Base-by-base conservation (phyloP, 2,113 vertebrate species). In the Mugil cephalus region DNA sequence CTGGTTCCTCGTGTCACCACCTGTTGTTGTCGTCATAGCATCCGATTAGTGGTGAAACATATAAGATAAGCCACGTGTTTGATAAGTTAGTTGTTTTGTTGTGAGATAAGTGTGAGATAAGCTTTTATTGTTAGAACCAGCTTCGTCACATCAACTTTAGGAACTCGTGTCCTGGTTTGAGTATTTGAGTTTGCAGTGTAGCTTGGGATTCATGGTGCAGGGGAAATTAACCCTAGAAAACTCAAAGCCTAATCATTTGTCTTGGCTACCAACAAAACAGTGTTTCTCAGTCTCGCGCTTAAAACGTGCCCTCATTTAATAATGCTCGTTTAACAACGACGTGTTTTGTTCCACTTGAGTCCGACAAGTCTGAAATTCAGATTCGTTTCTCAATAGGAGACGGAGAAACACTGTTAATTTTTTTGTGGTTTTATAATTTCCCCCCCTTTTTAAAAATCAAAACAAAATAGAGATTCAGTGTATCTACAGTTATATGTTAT, bases 201-300 rank as follows among this genome's bases (percentile, higher is more conserved):
- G 88, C 89, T 88, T 90, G 81, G 84, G 51, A 64, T 60, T 79
- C 42, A 42, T 8, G 61, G 47, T 65, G 60, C 51, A 62, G 53
- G 70, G 55, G 62, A 42, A 30, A 74, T 68, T 56, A 78, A 79
- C 60, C 6, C 7, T 39, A 19, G 35, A 52, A 65, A 56, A 51
- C 38, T 5, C 45, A 18, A 69, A 43, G 45, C 39, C 18, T 60
- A 21, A 67, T 80, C 19, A 17, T 35, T 63, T 61, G 61, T 80
- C 54, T 52, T 52, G 60, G 50, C 61, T 35, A 9, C 45, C 56
- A 43, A 48, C 54, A 13, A n/a, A 30, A 51, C 63, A 35, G 78
- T 84, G 80, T 86, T 87, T 90, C 78, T 87, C 86, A 78, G 53
- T 79, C 86, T 83, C 40, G 10, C 12, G 38, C 38, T 19, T 72